phyloP scores from a whole-genome alignment of 2,888 invertebrate species.

The Troides oblongomaculatus region DNA sequence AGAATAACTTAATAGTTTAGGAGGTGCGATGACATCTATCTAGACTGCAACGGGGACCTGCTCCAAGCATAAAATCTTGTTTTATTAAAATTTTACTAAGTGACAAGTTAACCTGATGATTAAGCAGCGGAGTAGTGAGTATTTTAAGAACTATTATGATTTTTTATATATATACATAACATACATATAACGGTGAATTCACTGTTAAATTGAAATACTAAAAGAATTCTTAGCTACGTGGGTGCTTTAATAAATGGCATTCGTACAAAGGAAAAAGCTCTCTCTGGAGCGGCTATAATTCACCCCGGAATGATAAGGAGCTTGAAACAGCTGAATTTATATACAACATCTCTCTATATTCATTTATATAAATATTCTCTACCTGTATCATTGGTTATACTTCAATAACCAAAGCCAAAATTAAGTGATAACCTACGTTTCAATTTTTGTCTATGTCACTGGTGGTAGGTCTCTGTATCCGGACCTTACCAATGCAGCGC shows the following conservation, averaged over 20 bases:
- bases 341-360: neutral
- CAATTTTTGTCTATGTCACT: no score
- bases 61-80: no score
- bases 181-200: neutral
- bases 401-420: neutral
- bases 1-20: no score
- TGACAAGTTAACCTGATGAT: no score
- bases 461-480: no score
- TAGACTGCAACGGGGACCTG: no score
- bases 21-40: no score
- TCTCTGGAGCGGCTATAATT: conserved; percentile 6
- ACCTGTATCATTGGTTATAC: neutral
- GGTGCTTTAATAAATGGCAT: conserved; percentile 14
- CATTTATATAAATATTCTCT: neutral
- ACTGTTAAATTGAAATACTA: neutral
- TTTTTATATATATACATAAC: neutral
- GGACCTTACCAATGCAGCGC: no score
- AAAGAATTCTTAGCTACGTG: conserved; percentile 2
- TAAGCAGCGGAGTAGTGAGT: neutral
- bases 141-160: neutral
- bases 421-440: no score
- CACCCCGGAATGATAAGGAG: conserved; percentile 8
- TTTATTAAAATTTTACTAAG: no score
- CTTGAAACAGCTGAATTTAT: neutral
- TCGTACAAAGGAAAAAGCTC: conserved; percentile 13